Base-by-base conservation (phyloP, 2,888 invertebrate genomes). In the Sphaeridia pumilis region DNA sequence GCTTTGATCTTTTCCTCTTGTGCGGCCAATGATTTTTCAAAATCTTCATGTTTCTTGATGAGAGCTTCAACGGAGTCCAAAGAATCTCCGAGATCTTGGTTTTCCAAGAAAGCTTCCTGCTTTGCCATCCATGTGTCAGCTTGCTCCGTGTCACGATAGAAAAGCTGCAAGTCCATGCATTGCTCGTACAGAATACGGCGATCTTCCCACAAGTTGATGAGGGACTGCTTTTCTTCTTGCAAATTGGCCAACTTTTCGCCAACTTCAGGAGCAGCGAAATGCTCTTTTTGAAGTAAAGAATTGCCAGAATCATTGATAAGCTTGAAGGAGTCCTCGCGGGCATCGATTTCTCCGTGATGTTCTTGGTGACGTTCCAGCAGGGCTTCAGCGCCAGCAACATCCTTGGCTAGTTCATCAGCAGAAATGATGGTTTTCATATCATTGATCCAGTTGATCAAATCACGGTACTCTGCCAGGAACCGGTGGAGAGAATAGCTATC, bases 71-170 rank as follows among this genome's bases (percentile, higher is more conserved):
- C 97, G 0, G 90, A 89, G 73, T 99, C 98, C 31, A 99, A 74
- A 0, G 97, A 97, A 71, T 99, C 98, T 0, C 98, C 98, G 1
- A 98, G 78, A 71, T 98, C 97, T 69, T 94, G 92, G 70, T 98
- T 98, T 27, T 92, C 88, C 49, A 99, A 76, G 76, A 98, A 98
- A 7, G 97, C 90, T 78, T 97, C 95, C 70, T 99, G 98, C 71
- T 98, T 99, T 58, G 94, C 93, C 95, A 99, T 98, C 97, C 97
- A 98, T 1, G 97, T 93, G 70, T 98, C 97, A 0, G 97, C 97
- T 74, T 97, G 94, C 72, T 97, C 97, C 1, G 94, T 94, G 71
- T 97, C 95, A 28, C 98, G 78, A 72, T 95, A 94, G 76, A 98
- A 98, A 12, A 98, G 77, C 74, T 98, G 98, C 69, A 98, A 77